Conservation (phyloP, 2,888 invertebrate genomes). For the Dryobota labecula region DNA sequence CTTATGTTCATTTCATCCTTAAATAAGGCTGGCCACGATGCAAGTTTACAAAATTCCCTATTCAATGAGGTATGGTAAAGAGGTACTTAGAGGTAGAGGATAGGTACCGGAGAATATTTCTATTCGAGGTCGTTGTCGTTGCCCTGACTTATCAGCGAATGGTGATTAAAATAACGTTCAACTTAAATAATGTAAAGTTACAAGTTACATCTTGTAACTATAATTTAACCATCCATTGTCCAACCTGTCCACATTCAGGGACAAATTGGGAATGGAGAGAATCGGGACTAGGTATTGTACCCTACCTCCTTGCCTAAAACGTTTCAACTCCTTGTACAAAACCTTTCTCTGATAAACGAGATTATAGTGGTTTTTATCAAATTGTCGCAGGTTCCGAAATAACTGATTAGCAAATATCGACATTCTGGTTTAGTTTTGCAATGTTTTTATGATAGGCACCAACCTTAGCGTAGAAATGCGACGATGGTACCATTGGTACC, state of each 20-base stretch:
- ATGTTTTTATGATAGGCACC: neutral
- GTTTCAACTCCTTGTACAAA: neutral
- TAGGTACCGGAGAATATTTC: too few relatives aligned
- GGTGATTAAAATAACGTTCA: neutral
- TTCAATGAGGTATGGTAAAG: neutral
- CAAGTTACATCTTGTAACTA: too few relatives aligned
- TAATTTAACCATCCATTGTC: neutral
- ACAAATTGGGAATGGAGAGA: neutral
- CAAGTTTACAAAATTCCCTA: neutral
- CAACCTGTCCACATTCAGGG: neutral
- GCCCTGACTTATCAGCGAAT: neutral
- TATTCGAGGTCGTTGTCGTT: neutral
- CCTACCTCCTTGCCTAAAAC: neutral
- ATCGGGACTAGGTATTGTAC: neutral
- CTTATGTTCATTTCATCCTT: neutral
- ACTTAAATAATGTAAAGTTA: neutral
- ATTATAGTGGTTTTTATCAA: neutral
- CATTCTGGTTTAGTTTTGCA: neutral
- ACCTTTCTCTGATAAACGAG: too few relatives aligned
- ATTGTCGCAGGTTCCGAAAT: neutral
- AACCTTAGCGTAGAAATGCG: too few relatives aligned
- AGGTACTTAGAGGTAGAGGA: neutral
- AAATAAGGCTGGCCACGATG: too few relatives aligned
- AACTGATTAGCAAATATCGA: neutral
- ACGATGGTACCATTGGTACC: too few relatives aligned